A percentile compares a stretch with the other conserved stretches of the same genome.
Conservation (phyloP, 2,113 vertebrate genomes). For the Lagopus muta region DNA sequence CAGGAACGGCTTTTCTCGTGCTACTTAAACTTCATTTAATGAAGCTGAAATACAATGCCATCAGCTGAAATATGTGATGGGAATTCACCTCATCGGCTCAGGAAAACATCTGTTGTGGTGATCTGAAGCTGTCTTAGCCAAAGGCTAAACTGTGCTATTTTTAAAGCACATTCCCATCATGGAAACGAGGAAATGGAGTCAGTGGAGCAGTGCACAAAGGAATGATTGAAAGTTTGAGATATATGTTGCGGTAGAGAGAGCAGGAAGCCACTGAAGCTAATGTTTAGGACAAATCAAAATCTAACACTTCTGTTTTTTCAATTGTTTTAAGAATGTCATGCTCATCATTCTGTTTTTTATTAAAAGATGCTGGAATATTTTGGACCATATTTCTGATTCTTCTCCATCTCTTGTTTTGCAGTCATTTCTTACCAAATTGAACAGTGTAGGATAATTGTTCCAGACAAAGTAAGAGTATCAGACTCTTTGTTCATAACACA, state of each 20-base stretch:
- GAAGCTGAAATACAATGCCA: constrained; percentile 70
- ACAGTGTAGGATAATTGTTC: fast-evolving
- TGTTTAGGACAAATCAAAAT: neutral
- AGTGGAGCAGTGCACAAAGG: constrained; percentile 4
- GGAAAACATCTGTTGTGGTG: constrained; percentile 62
- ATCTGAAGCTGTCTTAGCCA: constrained; percentile 24
- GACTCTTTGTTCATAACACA: neutral
- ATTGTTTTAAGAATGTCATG: neutral
- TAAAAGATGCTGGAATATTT: neutral
- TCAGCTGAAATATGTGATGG: constrained; percentile 66
- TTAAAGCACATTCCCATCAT: neutral
- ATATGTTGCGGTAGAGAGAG: neutral
- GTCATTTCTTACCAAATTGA: neutral
- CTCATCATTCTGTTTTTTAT: neutral
- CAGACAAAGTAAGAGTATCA: neutral
- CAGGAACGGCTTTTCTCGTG: constrained; percentile 55
- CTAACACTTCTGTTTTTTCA: neutral
- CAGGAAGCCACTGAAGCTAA: neutral
- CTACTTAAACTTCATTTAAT: constrained; percentile 74
- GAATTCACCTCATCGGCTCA: constrained; percentile 46
- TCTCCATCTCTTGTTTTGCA: neutral
- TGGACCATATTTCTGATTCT: neutral
- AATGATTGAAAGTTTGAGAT: neutral
- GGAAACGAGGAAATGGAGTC: constrained; percentile 16
- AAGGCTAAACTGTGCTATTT: constrained; percentile 43